Evolutionary conservation across 2,888 invertebrate species (phyloP), one percentile per base, ranked within the genome.

Genomic region (Patella depressa): DNA sequence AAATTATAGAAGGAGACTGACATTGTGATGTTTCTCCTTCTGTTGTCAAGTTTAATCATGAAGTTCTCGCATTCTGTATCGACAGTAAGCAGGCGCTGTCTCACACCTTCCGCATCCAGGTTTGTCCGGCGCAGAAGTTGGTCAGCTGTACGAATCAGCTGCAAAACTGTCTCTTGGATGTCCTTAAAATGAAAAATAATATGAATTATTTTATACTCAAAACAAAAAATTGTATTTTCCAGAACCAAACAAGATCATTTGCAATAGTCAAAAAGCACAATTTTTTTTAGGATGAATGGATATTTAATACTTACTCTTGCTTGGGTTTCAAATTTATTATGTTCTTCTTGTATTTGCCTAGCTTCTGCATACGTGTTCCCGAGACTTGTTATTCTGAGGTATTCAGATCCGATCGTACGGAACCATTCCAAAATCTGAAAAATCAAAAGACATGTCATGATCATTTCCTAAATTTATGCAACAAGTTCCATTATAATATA

Each of bases 141-240:
- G 90, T 96, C 96, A 19, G 95, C 96, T 65, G 95, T 95, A 87
- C 95, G 94, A 34, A 96, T 94, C 85, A 96, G 94, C 90, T 95
- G 95, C 74, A 96, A 91, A 11, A 95, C 95, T 85, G 94, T 93
- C 89, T 96, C 96, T 89, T 96, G 95, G 79, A 95, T 92, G 80
- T 94, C 94, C 92, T 94, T 86, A 29, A 81, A 80, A 71, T 53
- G 65, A 45, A 79, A 74, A 2, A 19, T 5, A 24, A 7, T 45
- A 9, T 45, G 9, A 45, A 45, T 45, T 45, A 45, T 45, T 45
- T 45, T 45, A 0, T 7, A 45, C 45, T 7, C 45, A 9, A 9
- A 45, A 45, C 45, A 45, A 45, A 9, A 45, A 9, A 45, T 45
- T 7, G 7, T 45, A 34, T 9, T 45, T 9, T 45, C 45, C 45